Evolutionary conservation across 2,797 vertebrate species (phyloP).

Genomic region (Halcyon leucocephala): DNA sequence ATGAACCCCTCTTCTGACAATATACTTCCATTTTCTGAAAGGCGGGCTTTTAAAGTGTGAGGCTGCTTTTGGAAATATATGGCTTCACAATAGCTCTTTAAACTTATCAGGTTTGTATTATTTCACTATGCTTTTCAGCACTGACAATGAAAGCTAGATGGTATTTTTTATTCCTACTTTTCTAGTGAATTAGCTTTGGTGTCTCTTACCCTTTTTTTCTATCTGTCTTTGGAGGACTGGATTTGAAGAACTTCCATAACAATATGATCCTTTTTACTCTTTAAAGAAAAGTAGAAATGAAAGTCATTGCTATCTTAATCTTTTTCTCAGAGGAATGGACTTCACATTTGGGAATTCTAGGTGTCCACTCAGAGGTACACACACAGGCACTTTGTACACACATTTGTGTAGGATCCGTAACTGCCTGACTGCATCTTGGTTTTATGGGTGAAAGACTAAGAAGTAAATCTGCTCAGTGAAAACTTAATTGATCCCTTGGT

Average conservation of each 20-base stretch:
- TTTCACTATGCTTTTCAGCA: not conserved
- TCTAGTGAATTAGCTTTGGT: not conserved
- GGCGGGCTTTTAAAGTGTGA: not conserved
- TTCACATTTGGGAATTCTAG: not conserved
- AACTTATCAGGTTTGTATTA: not conserved
- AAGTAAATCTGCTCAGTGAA: not conserved
- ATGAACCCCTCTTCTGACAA: not conserved
- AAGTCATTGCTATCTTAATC: not conserved
- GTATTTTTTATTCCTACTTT: not conserved
- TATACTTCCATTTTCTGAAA: not conserved
- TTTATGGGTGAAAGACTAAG: not conserved
- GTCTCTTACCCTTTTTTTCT: not conserved
- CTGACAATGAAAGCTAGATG: not conserved
- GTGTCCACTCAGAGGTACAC: accelerated
- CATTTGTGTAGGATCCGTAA: not conserved
- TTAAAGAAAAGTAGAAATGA: not conserved
- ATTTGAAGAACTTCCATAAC: not conserved
- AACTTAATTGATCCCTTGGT: not conserved
- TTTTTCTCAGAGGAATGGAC: not conserved
- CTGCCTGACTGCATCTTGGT: not conserved
- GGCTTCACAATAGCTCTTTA: not conserved
- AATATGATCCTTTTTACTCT: not conserved
- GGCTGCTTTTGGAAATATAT: not conserved
- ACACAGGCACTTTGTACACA: not conserved
- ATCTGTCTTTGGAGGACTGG: not conserved